Base-by-base conservation (phyloP, 2,888 invertebrate species). In the Autographa pulchrina region DNA sequence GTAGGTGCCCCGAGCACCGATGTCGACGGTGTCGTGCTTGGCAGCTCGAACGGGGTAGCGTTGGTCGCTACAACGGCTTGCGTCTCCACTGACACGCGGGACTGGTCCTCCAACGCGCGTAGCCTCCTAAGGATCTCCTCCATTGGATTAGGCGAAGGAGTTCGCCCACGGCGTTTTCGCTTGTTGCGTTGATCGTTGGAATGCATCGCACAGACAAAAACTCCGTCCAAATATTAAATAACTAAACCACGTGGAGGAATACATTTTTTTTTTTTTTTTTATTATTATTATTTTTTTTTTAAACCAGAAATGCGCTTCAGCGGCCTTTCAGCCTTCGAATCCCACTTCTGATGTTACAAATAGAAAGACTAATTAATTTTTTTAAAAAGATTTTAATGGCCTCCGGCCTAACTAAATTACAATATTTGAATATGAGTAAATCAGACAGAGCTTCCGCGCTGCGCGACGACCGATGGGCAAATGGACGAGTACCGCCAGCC, bases 81-180 rank as follows among this genome's bases (percentile, higher is more conserved):
- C 43, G 43, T 43, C 43, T 43, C 43, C 43, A 43, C 43, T 8
- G 43, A 43, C 13, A 11, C 7, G 14, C 43, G 43, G 43, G 43
- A 14, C 9, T 25, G 54, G 25, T 56, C 54, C 20, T 56, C 54
- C 54, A 56, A 25, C 54, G 9, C 54, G 25, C 18, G 54, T 18
- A 56, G 54, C 54, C 54, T 56, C 20, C 25, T 56, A 11, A 18
- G 54, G 18, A 20, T 56, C 11, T 56, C 54, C 20, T 56, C 54
- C 54, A 56, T 56, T 18, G 54, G 54, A 18, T 56, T 56, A 7
- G 54, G 54, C 20, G 54, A 18, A 18, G 54, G 54, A 56, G 54
- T 56, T 56, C 18, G 54, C 54, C 25, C 54, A 56, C 54, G 54
- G 54, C 54, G 54, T 43, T 43, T 43, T 18, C 54, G 54, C 6